phyloP scores from a whole-genome alignment of 2,113 vertebrate species.

The Odontophorus gujanensis region DNA sequence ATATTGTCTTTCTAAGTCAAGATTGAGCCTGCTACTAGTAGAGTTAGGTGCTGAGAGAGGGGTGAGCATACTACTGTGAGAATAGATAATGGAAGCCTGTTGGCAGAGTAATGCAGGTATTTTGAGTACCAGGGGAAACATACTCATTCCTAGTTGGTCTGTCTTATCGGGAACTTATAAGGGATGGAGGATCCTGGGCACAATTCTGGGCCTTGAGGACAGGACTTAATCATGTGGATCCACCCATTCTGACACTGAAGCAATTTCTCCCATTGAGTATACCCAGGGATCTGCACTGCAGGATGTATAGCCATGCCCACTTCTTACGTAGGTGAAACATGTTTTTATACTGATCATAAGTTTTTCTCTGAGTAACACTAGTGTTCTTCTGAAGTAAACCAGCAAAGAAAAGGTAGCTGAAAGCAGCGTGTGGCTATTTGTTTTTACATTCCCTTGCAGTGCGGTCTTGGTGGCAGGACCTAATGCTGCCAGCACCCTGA shows the following conservation, averaged over 20 bases:
- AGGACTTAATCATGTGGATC: rapidly evolving
- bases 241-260: background rate
- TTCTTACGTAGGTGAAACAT: background rate
- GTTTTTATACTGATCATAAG: background rate
- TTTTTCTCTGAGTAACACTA: background rate
- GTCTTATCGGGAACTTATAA: rapidly evolving
- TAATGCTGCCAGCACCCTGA: background rate
- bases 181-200: background rate
- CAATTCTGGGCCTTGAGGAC: background rate
- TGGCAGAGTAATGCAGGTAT: background rate
- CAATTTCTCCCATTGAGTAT: background rate
- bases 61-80: background rate
- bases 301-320: background rate
- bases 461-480: background rate
- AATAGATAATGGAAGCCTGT: background rate
- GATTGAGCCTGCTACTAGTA: background rate
- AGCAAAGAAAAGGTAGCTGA: background rate
- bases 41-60: background rate
- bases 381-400: background rate
- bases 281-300: rapidly evolving
- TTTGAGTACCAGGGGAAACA: rapidly evolving
- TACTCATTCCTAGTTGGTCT: background rate
- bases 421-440: background rate
- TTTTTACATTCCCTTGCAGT: background rate
- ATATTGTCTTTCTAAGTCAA: background rate